phyloP scores from a whole-genome alignment of 2,797 vertebrate genomes.

The Denticeps clupeoides region DNA sequence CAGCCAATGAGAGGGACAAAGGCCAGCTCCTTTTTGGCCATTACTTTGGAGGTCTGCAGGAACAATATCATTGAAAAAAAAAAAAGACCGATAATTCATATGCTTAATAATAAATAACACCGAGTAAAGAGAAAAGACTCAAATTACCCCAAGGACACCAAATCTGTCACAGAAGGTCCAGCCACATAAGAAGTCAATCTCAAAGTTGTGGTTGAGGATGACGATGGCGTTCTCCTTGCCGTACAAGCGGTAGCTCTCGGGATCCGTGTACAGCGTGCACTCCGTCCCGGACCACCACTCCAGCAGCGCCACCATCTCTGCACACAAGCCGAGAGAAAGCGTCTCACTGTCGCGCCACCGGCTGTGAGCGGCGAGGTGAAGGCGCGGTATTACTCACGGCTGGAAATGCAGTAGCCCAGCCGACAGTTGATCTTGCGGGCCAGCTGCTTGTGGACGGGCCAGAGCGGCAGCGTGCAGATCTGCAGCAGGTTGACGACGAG shows the following conservation, averaged over 20 bases:
- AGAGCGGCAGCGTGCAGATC: conserved; percentile 74
- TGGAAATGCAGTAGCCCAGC: conserved; percentile 79
- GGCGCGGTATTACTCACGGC: conserved; percentile 67
- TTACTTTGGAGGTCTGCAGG: conserved; percentile 1
- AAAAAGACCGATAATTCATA: no score
- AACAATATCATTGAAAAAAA: no score
- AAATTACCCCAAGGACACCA: conserved; percentile 89
- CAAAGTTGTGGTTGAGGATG: conserved; percentile 89
- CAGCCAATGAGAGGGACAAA: conserved; percentile 90
- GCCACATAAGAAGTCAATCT: conserved; percentile 94
- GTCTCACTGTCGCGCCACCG: not conserved
- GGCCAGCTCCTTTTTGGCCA: conserved; percentile 88
- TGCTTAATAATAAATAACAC: no score
- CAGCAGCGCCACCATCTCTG: conserved; percentile 84
- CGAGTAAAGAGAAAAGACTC: conserved; percentile 26
- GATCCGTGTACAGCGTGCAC: conserved; percentile 83
- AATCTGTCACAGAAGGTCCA: conserved; percentile 92
- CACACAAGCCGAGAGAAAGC: conserved; percentile 30
- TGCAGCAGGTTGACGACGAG: conserved; percentile 82
- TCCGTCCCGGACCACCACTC: conserved; percentile 96
- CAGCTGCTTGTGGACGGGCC: conserved; percentile 80
- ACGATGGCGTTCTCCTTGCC: conserved; percentile 90
- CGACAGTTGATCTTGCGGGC: conserved; percentile 83
- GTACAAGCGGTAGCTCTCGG: conserved; percentile 57
- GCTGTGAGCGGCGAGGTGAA: no score